A percentile compares a stretch with the other conserved stretches of the same genome.
Evolutionary conservation across 2,888 invertebrate genomes (phyloP).

Genomic region (Apoderus coryli): DNA sequence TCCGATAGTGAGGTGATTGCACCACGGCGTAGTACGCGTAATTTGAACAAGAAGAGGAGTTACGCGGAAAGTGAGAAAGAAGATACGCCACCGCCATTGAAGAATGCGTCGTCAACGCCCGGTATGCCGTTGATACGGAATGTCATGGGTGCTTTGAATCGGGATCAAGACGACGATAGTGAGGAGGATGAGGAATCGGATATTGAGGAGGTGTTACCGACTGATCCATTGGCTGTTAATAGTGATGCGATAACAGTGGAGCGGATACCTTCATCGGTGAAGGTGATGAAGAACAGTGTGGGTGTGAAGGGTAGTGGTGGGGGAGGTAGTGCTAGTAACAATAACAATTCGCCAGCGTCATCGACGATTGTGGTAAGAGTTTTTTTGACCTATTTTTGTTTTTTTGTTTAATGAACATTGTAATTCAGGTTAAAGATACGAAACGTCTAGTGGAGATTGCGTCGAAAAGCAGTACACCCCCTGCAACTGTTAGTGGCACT

Average conservation of each 20-base stretch:
- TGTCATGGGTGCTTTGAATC: too few relatives aligned
- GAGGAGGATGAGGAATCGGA: slow-evolving; percentile 40
- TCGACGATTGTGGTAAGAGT: too few relatives aligned
- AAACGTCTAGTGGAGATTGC: slow-evolving; percentile 57
- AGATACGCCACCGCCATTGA: slow-evolving; percentile 30
- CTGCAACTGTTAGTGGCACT: slow-evolving; percentile 24
- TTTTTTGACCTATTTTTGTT: too few relatives aligned
- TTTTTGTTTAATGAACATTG: too few relatives aligned
- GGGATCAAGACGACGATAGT: too few relatives aligned
- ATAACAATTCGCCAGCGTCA: slow-evolving; percentile 1
- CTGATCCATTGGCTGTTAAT: slow-evolving; percentile 41
- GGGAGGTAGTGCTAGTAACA: too few relatives aligned
- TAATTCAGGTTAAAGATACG: slow-evolving; percentile 53
- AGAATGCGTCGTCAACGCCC: slow-evolving; percentile 1
- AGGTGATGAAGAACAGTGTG: too few relatives aligned
- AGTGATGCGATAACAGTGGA: slow-evolving; percentile 17
- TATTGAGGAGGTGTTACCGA: slow-evolving; percentile 45
- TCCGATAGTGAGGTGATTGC: slow-evolving; percentile 16
- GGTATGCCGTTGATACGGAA: too few relatives aligned
- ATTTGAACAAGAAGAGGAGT: slow-evolving; percentile 41
- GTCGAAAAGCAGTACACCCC: slow-evolving; percentile 34
- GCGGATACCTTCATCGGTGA: too few relatives aligned
- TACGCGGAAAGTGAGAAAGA: slow-evolving; percentile 31
- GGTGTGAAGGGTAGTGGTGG: too few relatives aligned
- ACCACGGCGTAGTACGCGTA: slow-evolving; percentile 38